Evolutionary conservation across 2,888 invertebrate genomes (phyloP), one percentile per base, ranked within the genome.

Genomic region (Anarsia innoxiella): DNA sequence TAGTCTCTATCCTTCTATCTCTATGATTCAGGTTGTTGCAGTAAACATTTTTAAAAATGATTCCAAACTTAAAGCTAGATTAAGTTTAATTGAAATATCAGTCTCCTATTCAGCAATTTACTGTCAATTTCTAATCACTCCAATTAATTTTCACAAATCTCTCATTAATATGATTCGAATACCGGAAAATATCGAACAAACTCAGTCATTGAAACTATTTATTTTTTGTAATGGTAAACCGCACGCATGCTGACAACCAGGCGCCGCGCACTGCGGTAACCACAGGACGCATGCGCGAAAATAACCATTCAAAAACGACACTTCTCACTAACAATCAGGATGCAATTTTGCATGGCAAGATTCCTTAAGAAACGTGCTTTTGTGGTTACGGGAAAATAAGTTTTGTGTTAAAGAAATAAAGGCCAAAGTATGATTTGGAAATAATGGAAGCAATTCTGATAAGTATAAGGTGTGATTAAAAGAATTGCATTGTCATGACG

Each of bases 231-330:
- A 79, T 76, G 77, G 73, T 57, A 56, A 62, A 63, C 66, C 68
- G 64, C 82, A 82, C 79, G 79, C 71, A 73, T 64, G 42, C 51
- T 45, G 56, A 63, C 68, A 78, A 69, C 82, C 69, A 65, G 83
- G 78, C 83, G 83, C 79, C 83, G 82, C 83, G 83, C 83, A 83
- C 77, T 83, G 83, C 83, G 83, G 83, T 78, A 76, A 47, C 56
- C 38, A 27, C 36, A 71, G 56, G 66, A 76, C 83, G 83, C 83
- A 82, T 83, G 83, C 82, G 83, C 75, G 23, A 39, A 44, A 33
- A 12, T 39, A 45, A 39, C 49, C 60, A 59, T 46, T 38, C 47
- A 27, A 56, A 62, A 57, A 38, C 45, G 50, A 54, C 71, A 56
- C 45, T 65, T 61, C 15, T 10, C 23, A 16, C 3, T 3, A 41